Percentiles rank a stretch among this genome's conserved stretches.
Evolutionary conservation across 2,113 vertebrate genomes (phyloP).

Genomic region (Eidolon helvum): DNA sequence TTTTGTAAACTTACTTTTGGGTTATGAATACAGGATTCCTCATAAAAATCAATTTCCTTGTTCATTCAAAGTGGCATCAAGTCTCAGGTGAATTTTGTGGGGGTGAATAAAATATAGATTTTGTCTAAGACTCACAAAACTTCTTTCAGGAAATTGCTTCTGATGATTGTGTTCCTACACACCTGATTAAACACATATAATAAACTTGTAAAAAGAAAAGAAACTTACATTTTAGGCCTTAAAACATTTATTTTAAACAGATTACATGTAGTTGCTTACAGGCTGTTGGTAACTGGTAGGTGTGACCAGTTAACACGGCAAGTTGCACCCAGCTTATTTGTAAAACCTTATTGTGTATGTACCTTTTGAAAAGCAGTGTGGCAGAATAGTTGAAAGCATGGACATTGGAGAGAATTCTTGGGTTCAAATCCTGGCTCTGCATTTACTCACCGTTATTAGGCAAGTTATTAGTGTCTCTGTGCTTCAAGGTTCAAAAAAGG

Average conservation of each 20-base stretch:
- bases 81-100: slow-evolving; percentile 44
- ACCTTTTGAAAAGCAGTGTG: not conserved
- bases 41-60: slow-evolving; percentile 53
- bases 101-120: slow-evolving; percentile 47
- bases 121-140: slow-evolving; percentile 26
- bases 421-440: not conserved
- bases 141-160: slow-evolving; percentile 35
- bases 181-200: not conserved
- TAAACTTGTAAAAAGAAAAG: not conserved
- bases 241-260: not conserved
- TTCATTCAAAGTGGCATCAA: slow-evolving; percentile 40
- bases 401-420: not conserved
- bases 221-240: not conserved
- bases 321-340: not conserved
- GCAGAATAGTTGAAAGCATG: not conserved
- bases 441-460: not conserved
- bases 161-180: not conserved
- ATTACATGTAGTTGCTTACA: not conserved
- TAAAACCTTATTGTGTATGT: not conserved
- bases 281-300: not conserved
- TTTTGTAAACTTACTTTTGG: slow-evolving; percentile 51
- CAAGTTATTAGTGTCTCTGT: not conserved
- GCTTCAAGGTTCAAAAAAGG: not conserved
- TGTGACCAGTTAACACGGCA: not conserved
- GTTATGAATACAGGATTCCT: slow-evolving; percentile 38